Percentiles rank a stretch among this genome's conserved stretches.
Conservation (phyloP, 2,797 vertebrate genomes). For the Dicrostonyx torquatus region DNA sequence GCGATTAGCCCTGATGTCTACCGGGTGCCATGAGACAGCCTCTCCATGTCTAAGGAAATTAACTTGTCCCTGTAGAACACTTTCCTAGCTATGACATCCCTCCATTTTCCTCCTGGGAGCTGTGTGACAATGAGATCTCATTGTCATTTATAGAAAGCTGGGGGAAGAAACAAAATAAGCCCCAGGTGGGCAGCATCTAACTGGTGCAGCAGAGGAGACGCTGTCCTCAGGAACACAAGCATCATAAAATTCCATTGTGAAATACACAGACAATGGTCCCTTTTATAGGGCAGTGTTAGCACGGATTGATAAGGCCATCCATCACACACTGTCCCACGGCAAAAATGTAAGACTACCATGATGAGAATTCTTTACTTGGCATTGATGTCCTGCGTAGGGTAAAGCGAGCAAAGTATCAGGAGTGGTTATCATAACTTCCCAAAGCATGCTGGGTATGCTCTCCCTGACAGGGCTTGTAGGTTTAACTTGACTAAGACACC, state of each 20-base stretch:
- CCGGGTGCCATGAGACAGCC: not conserved
- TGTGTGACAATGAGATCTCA: conserved; percentile 50
- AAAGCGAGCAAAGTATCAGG: conserved; percentile 76
- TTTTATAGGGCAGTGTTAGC: not conserved
- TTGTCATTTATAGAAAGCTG: conserved; percentile 50
- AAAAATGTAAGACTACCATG: not conserved
- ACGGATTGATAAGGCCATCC: not conserved
- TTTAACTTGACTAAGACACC: conserved; percentile 83
- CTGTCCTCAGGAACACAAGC: conserved; percentile 88
- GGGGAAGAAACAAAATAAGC: conserved; percentile 5
- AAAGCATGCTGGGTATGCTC: conserved; percentile 81
- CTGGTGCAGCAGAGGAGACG: conserved; percentile 70
- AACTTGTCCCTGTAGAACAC: not conserved
- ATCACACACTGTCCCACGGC: not conserved
- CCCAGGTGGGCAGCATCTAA: conserved; percentile 51
- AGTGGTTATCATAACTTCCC: conserved; percentile 85
- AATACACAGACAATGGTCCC: conserved; percentile 90
- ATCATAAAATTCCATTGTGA: conserved; percentile 93
- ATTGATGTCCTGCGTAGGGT: not conserved
- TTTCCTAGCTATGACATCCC: conserved; percentile 19
- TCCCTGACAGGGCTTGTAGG: conserved; percentile 83
- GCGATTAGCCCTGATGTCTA: not conserved
- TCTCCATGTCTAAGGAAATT: conserved; percentile 11
- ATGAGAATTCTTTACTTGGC: not conserved
- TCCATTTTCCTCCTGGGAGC: conserved; percentile 47